Base-by-base conservation (phyloP, 2,797 vertebrate species). In the Dipus sagitta region DNA sequence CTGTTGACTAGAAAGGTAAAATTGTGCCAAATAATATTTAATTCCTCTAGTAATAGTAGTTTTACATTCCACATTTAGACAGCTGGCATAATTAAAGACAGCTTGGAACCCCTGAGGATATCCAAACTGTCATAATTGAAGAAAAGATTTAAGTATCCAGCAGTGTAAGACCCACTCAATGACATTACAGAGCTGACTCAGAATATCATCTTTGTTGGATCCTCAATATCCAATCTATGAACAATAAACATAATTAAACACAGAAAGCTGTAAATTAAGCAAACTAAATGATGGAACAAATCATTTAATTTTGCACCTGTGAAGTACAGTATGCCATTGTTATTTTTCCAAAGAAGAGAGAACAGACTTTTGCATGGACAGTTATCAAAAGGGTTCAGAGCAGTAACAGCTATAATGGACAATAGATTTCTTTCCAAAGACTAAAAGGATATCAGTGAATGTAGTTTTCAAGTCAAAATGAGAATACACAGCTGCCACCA, bases 11-110 rank as follows among this genome's bases (percentile, higher is more conserved):
- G 76, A 87, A 93, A 94, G 89, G 91, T 94, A 96, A 95, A 93
- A 94, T 90, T 96, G 95, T 42, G 93, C 95, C 92, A 96, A 96
- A 96, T 96, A 92, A 95, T 95, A 93, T 95, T 97, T 92, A 97
- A 94, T 96, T 96, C 62, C 83, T 42, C 82, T 81, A 74, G 76
- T 85, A 98, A 97, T 20, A 93, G 76, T 93, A 95, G 32, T 94
- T 95, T 94, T 82, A 95, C 8, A 94, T 96, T 95, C 58, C 93
- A 95, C 70, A 87, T 80, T 94, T 91, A 96, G 90, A 42, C 10
- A 96, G 93, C 94, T 95, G 96, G 94, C 83, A 88, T 96, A 96
- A 96, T 72, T 93, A 95, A 91, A 95, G 94, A 91, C 87, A 95
- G 88, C 90, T 94, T 80, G 0, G 95, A 92, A 96, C 96, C 94